Percentiles rank a stretch among this genome's conserved stretches.
Evolutionary conservation across 2,888 invertebrate species (phyloP).

Genomic region (Acronicta alni): DNA sequence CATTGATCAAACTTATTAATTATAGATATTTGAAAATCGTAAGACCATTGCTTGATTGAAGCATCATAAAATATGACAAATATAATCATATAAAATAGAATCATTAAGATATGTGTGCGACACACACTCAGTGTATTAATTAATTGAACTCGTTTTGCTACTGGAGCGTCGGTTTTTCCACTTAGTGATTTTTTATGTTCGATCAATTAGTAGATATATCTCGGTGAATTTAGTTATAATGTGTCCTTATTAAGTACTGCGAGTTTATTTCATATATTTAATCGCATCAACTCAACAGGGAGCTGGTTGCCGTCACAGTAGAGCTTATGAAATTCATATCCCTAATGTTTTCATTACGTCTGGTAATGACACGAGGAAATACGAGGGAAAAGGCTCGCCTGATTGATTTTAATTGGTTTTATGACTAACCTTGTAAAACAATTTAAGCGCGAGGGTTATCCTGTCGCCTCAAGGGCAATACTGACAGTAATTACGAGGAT

Average conservation of each 20-base stretch:
- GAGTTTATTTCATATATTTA: conserved; percentile 13
- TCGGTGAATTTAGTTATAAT: conserved; percentile 35
- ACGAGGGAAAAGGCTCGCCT: conserved; percentile 61
- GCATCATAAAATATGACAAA: background rate
- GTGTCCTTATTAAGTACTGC: conserved; percentile 21
- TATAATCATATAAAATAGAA: no score
- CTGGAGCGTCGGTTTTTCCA: conserved; percentile 25
- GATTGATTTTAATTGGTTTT: conserved; percentile 79
- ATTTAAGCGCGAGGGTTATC: conserved; percentile 60
- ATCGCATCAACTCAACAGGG: conserved; percentile 1
- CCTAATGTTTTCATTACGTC: conserved; percentile 71
- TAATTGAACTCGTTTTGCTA: conserved; percentile 38
- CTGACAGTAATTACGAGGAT: conserved; percentile 52
- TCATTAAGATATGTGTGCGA: conserved; percentile 19
- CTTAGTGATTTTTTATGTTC: conserved; percentile 21
- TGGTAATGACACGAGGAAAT: conserved; percentile 63
- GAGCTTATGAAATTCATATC: conserved; percentile 46
- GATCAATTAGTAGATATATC: conserved; percentile 22
- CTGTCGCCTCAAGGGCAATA: conserved; percentile 50
- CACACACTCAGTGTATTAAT: conserved; percentile 5
- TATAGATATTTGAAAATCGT: no score
- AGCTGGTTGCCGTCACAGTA: conserved; percentile 8
- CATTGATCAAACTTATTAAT: no score
- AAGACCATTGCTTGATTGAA: no score
- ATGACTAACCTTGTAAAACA: conserved; percentile 70